A percentile compares a stretch with the other conserved stretches of the same genome.
phyloP scores from a whole-genome alignment of 2,797 vertebrate species.

The Cossypha niveicapilla region DNA sequence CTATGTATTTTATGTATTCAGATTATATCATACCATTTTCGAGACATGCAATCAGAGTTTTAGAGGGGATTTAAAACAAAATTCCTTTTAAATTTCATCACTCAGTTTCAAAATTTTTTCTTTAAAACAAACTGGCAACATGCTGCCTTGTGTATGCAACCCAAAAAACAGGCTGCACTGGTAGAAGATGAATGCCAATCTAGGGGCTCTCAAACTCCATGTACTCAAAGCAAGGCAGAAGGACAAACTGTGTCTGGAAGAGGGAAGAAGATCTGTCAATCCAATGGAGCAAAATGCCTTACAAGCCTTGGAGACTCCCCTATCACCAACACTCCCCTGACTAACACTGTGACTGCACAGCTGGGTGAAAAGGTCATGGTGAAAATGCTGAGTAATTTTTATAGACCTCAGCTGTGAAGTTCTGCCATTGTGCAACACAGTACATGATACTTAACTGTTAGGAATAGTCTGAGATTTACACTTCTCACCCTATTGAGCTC shows the following conservation, averaged over 20 bases:
- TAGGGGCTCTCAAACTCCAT: neutral
- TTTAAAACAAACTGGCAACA: neutral
- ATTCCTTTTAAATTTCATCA: neutral
- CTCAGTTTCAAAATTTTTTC: neutral
- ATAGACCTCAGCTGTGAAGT: neutral
- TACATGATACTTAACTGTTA: neutral
- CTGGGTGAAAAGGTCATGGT: neutral
- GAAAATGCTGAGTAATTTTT: neutral
- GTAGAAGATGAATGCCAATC: neutral
- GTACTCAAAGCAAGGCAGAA: neutral
- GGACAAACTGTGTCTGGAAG: accelerated
- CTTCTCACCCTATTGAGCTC: neutral
- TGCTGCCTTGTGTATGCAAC: neutral
- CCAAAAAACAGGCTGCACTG: neutral
- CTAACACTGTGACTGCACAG: neutral
- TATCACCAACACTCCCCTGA: neutral
- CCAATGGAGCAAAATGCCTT: neutral
- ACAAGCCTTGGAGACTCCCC: neutral
- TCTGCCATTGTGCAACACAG: neutral
- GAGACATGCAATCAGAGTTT: neutral
- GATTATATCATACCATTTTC: neutral
- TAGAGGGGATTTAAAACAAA: neutral
- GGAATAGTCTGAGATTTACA: neutral
- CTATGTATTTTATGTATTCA: neutral
- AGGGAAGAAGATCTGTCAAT: neutral